Evolutionary conservation across 2,113 vertebrate species (phyloP).

Genomic region (Aramus guarauna): DNA sequence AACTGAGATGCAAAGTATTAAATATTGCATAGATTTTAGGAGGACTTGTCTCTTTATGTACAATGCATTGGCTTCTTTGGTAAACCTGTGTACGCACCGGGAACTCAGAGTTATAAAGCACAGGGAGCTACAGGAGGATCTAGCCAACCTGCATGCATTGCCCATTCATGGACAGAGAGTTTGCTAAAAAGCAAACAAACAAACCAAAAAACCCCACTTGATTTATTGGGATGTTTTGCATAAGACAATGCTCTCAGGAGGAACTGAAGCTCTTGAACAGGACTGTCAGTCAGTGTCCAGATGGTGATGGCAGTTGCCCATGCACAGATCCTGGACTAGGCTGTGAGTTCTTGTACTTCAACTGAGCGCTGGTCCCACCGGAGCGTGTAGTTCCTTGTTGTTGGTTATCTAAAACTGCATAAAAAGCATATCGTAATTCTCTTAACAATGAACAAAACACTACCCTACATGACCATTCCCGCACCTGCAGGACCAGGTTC

Average conservation of each 20-base stretch:
- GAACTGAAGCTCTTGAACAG: background rate
- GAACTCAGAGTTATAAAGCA: background rate
- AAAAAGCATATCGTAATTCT: background rate
- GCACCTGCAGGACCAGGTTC: background rate
- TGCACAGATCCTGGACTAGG: background rate
- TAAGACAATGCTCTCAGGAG: background rate
- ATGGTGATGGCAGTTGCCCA: accelerated
- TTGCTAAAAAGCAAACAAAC: background rate
- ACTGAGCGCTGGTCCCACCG: background rate
- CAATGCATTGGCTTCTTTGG: background rate
- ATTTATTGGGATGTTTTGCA: background rate
- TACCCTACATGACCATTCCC: background rate
- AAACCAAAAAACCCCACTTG: background rate
- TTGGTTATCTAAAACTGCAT: background rate
- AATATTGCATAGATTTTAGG: background rate
- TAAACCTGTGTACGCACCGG: background rate
- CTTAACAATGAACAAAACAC: background rate
- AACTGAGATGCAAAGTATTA: background rate
- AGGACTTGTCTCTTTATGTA: background rate
- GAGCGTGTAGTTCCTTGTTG: background rate
- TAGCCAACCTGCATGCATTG: background rate
- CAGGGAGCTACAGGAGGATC: background rate
- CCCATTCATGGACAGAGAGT: accelerated
- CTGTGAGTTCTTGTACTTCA: background rate
- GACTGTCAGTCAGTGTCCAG: background rate